Evolutionary conservation across 2,113 vertebrate species (phyloP).

Genomic region (Zosterops borbonicus): DNA sequence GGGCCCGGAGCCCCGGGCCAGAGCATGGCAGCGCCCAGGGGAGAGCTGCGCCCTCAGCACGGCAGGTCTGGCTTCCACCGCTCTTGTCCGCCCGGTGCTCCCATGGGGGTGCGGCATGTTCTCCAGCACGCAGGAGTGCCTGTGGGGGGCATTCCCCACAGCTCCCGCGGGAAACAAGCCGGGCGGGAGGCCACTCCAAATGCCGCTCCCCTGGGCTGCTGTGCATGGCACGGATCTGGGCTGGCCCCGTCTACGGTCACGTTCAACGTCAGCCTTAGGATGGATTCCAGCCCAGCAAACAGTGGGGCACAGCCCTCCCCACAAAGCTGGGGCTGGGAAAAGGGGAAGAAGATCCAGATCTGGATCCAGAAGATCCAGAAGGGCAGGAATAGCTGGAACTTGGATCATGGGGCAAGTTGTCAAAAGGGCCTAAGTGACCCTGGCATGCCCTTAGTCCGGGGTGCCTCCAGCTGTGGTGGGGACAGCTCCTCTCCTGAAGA

Average conservation of each 20-base stretch:
- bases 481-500: neutral
- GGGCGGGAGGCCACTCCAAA: neutral
- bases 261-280: fast-evolving
- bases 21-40: neutral
- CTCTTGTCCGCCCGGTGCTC: fast-evolving
- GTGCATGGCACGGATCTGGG: fast-evolving
- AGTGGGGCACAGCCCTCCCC: fast-evolving
- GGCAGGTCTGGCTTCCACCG: fast-evolving
- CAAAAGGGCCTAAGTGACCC: neutral
- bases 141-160: neutral
- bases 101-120: neutral
- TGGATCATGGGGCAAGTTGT: fast-evolving
- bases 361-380: neutral
- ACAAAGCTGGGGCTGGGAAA: neutral
- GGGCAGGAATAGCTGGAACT: neutral
- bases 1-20: fast-evolving
- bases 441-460: neutral
- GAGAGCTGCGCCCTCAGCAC: too few species aligned
- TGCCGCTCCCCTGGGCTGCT: neutral
- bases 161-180: neutral
- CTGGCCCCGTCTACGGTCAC: fast-evolving
- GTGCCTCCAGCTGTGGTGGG: fast-evolving
- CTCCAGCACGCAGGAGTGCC: neutral
- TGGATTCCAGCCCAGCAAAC: neutral
- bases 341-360: too few species aligned